phyloP scores from a whole-genome alignment of 2,888 invertebrate genomes.

The Drosophila meridiana region DNA sequence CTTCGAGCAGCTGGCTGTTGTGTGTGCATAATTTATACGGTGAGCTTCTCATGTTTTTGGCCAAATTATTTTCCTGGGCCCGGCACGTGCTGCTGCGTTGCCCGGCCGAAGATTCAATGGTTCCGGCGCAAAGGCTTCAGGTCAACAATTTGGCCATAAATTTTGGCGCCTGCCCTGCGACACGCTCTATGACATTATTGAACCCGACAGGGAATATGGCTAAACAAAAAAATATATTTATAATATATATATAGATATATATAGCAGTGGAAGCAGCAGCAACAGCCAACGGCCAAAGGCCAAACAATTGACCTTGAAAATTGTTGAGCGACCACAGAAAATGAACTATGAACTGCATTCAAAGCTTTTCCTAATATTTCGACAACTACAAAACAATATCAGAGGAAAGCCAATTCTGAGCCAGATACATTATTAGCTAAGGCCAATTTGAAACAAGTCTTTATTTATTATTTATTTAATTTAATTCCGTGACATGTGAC shows the following conservation, averaged over 20 bases:
- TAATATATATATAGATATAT: not conserved
- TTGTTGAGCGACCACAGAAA: conserved; percentile 18
- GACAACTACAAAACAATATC: conserved; percentile 1
- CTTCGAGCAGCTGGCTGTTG: conserved; percentile 55
- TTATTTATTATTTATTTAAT: not conserved
- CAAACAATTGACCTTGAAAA: conserved; percentile 65
- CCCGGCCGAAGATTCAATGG: conserved; percentile 41
- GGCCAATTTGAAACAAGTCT: not conserved
- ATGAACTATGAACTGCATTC: conserved; percentile 17
- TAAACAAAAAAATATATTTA: conserved; percentile 21
- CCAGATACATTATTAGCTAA: not conserved
- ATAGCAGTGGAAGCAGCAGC: conserved; percentile 27
- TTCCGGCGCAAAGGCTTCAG: conserved; percentile 56
- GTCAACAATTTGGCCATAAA: conserved; percentile 74
- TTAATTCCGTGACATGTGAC: too few relatives aligned
- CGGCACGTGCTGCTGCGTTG: conserved; percentile 65
- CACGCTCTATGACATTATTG: conserved; percentile 77
- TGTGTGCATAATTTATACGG: conserved; percentile 74
- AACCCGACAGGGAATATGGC: conserved; percentile 72
- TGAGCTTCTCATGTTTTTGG: conserved; percentile 75
- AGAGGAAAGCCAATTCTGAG: not conserved
- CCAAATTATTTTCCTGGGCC: conserved; percentile 70
- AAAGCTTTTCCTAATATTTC: conserved; percentile 16
- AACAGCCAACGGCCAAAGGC: conserved; percentile 48
- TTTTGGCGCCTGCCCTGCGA: conserved; percentile 74